Evolutionary conservation across 2,113 vertebrate species (phyloP).

Genomic region (Pyxicephalus adspersus): DNA sequence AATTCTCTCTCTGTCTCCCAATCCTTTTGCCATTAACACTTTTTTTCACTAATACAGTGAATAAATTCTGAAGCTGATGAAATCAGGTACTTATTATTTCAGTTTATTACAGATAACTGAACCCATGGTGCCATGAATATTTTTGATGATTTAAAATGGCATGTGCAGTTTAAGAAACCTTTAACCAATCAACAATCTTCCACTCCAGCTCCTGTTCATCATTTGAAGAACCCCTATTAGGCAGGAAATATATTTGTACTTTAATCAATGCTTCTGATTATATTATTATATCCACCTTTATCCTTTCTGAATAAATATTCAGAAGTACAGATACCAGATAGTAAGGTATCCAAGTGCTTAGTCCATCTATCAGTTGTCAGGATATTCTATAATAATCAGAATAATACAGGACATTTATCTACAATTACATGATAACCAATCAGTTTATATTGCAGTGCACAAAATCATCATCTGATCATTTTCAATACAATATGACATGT

Average conservation of each 20-base stretch:
- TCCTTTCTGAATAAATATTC: not conserved
- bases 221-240: slow-evolving; percentile 42
- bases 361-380: no score
- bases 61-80: not conserved
- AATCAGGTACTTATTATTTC: slow-evolving; percentile 21
- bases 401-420: no score
- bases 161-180: not conserved
- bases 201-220: slow-evolving; percentile 28
- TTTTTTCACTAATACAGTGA: no score
- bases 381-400: no score
- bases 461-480: no score
- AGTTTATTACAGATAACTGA: not conserved
- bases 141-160: slow-evolving; percentile 21
- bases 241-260: slow-evolving; percentile 30
- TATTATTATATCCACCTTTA: slow-evolving; percentile 33
- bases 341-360: not conserved
- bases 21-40: no score
- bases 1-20: no score
- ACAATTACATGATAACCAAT: no score
- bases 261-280: slow-evolving; percentile 30
- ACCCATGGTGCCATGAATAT: not conserved
- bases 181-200: slow-evolving; percentile 36
- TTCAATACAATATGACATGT: no score
- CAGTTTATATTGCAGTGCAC: no score
- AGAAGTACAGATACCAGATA: not conserved